These are phyloP conservation scores for Meandrina meandrites DNA, from an alignment of 92 coral and sea anemone genomes.

Conservation along the genomic window DNA sequence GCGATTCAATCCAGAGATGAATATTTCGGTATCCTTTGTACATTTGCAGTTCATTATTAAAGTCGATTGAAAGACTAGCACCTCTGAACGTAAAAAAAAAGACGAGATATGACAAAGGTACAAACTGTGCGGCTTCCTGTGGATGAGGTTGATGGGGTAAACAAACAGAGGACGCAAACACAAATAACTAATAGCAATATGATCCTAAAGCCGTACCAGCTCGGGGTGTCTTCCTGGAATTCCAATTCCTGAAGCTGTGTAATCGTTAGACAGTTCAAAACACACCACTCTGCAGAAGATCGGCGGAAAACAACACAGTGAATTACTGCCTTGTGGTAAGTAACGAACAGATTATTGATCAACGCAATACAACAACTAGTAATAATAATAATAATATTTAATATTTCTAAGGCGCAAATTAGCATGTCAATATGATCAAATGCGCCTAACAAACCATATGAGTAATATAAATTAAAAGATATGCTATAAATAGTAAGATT, in stretches of 20 bases:
- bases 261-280: constrained; percentile 91
- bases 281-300: constrained; percentile 59
- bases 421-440: too few species aligned
- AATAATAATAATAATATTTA: too few species aligned
- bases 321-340: not conserved
- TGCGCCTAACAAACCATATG: too few species aligned
- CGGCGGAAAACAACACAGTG: not conserved
- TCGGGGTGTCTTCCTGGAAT: constrained; percentile 93
- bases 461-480: too few species aligned
- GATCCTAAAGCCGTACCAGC: constrained; percentile 59
- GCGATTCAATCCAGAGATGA: too few species aligned
- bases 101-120: too few species aligned
- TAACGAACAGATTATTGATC: not conserved
- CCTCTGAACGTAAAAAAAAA: too few species aligned
- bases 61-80: too few species aligned
- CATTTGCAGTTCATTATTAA: too few species aligned
- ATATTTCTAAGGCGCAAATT: too few species aligned
- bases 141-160: not conserved
- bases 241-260: constrained; percentile 93
- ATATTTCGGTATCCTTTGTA: too few species aligned
- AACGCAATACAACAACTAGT: not conserved
- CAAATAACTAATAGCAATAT: not conserved
- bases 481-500: too few species aligned
- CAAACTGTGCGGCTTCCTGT: not conserved
- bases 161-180: not conserved